phyloP scores from a whole-genome alignment of 2,113 vertebrate genomes.

The Dipodomys stephensi region DNA sequence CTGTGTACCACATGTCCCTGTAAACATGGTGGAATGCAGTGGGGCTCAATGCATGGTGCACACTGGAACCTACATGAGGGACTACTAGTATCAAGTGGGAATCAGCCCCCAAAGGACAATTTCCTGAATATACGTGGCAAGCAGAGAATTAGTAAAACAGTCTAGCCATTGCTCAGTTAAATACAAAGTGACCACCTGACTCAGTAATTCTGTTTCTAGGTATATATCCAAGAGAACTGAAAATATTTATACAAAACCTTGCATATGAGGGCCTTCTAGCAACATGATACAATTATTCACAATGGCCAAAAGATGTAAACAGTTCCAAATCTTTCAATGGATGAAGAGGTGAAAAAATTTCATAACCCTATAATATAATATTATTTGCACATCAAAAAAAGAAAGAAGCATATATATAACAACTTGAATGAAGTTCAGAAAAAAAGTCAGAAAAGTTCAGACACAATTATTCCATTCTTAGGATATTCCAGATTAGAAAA shows the following conservation, averaged over 20 bases:
- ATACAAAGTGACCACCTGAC: slow-evolving; percentile 7
- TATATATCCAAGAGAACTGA: slow-evolving; percentile 16
- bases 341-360: neutral
- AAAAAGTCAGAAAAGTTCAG: neutral
- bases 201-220: neutral
- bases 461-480: slow-evolving; percentile 16
- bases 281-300: neutral
- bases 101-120: neutral
- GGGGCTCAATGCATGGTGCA: neutral
- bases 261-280: neutral
- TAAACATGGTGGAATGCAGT: neutral
- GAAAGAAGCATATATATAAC: neutral
- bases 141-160: neutral
- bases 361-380: neutral
- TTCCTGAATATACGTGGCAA: neutral
- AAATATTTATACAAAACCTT: neutral
- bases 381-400: slow-evolving; percentile 32
- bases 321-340: neutral
- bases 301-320: slow-evolving; percentile 14
- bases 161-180: slow-evolving; percentile 27
- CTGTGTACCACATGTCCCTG: neutral
- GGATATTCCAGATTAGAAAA: neutral
- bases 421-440: slow-evolving; percentile 19
- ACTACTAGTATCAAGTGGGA: neutral
- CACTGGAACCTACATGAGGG: neutral